A percentile compares a stretch with the other conserved stretches of the same genome.
Evolutionary conservation across 2,797 vertebrate genomes (phyloP).

Genomic region (Merluccius polli): DNA sequence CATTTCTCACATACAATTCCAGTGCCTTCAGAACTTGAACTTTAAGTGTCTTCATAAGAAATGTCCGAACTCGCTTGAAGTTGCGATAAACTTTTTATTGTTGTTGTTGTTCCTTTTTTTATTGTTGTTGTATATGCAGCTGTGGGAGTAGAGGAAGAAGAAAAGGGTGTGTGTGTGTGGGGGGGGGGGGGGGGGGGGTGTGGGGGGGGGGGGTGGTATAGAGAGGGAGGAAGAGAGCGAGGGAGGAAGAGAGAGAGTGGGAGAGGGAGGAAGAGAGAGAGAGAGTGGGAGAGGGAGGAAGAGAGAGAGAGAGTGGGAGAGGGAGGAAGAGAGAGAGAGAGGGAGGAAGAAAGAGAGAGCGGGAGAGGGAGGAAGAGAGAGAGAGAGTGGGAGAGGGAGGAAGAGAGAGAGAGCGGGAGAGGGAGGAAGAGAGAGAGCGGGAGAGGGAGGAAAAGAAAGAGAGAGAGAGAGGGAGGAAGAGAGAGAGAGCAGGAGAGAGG

Average conservation of each 20-base stretch:
- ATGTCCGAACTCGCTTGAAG: background rate
- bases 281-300: constrained; percentile 1
- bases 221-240: background rate
- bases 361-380: constrained; percentile 17
- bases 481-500: constrained; percentile 1
- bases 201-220: no score
- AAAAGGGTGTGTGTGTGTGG: no score
- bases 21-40: background rate
- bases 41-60: background rate
- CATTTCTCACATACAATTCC: constrained; percentile 6
- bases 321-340: constrained; percentile 32
- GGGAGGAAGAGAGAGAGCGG: constrained; percentile 11
- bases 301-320: constrained; percentile 14
- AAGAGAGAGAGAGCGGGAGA: constrained; percentile 5
- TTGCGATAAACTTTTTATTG: background rate
- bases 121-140: background rate
- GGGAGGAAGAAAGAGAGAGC: background rate
- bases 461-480: constrained; percentile 16
- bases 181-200: background rate
- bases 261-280: background rate
- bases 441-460: constrained; percentile 24
- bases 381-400: background rate
- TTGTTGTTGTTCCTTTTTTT: background rate
- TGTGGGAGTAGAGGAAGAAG: background rate
- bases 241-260: constrained; percentile 18